A percentile compares a stretch with the other conserved stretches of the same genome.
These are phyloP conservation scores for Lepilemur septentrionalis DNA, from an alignment of 2,797 vertebrate species.

Conservation along the genomic window DNA sequence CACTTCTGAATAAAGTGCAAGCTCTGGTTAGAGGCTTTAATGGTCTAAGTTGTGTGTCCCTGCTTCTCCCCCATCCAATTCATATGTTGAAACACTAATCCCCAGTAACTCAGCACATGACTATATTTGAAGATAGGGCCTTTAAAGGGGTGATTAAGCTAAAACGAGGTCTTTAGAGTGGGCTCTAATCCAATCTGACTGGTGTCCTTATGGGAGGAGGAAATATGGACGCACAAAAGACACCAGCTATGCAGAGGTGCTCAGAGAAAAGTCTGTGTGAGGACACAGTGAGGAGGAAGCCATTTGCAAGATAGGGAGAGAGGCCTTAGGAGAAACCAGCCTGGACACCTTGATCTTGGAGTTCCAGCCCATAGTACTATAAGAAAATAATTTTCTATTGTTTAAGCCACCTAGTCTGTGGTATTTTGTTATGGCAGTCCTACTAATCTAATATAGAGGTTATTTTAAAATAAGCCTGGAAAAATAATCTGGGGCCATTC, in stretches of 20 bases:
- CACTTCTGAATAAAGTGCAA: not conserved
- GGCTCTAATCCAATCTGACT: not conserved
- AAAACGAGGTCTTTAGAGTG: not conserved
- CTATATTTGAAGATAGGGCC: not conserved
- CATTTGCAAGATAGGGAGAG: not conserved
- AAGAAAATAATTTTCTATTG: not conserved
- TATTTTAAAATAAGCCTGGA: not conserved
- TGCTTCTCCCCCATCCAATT: not conserved
- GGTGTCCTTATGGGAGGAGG: not conserved
- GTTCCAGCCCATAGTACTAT: not conserved
- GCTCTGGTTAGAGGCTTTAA: not conserved
- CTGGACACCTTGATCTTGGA: not conserved
- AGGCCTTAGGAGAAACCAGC: not conserved
- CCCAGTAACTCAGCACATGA: not conserved
- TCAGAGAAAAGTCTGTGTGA: not conserved
- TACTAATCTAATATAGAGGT: not conserved
- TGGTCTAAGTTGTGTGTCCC: not conserved
- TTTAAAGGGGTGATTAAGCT: not conserved
- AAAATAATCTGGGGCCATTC: not conserved
- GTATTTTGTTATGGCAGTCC: not conserved
- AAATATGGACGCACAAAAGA: not conserved
- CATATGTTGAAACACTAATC: not conserved
- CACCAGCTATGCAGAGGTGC: no score
- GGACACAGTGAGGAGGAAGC: not conserved
- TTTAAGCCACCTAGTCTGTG: not conserved